A percentile compares a stretch with the other conserved stretches of the same genome.
These are phyloP conservation scores for Eleutherodactylus coqui DNA, from an alignment of 2,797 vertebrate species.

Conservation along the genomic window DNA sequence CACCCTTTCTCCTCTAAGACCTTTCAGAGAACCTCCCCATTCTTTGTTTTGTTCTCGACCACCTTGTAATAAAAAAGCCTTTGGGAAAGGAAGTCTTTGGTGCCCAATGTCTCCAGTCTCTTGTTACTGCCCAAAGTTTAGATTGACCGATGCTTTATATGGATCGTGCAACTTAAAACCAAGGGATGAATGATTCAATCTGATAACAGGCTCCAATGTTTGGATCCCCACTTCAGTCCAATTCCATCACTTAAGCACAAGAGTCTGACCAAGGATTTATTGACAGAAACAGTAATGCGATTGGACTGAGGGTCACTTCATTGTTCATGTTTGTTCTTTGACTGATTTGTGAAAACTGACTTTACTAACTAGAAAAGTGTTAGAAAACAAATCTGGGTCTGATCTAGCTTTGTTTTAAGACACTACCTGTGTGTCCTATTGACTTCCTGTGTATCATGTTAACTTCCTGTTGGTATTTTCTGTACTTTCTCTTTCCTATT, in stretches of 20 bases:
- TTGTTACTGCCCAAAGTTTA: not conserved
- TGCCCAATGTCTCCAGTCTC: not conserved
- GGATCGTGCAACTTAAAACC: not conserved
- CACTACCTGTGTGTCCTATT: no score
- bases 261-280: not conserved
- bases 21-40: constrained; percentile 7
- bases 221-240: not conserved
- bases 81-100: not conserved
- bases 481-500: no score
- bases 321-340: no score
- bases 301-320: no score
- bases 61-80: constrained; percentile 46
- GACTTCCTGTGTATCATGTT: no score
- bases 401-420: no score
- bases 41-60: constrained; percentile 26
- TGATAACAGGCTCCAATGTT: not conserved
- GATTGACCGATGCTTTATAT: not conserved
- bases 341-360: not conserved
- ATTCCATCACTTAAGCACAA: not conserved
- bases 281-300: no score
- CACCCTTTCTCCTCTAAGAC: not conserved
- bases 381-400: no score
- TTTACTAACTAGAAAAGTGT: no score
- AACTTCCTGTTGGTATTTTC: no score
- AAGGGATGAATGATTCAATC: not conserved